A percentile compares a stretch with the other conserved stretches of the same genome.
These are phyloP conservation scores for Linepithema humile DNA, from an alignment of 1,140 invertebrate genomes.

Conservation along the genomic window DNA sequence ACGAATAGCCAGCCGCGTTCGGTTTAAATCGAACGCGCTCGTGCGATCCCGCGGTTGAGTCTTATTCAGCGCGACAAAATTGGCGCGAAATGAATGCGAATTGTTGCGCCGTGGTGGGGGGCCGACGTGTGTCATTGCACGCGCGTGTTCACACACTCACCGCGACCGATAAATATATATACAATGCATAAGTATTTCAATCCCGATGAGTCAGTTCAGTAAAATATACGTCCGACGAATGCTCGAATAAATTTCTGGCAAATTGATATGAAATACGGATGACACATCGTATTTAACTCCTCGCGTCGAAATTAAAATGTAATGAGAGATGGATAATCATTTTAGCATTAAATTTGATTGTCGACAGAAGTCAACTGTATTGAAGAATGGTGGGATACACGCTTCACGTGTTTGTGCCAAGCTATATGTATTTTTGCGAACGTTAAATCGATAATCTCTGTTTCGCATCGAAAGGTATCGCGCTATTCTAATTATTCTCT, in stretches of 20 bases:
- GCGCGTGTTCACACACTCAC: background rate
- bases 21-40: slow-evolving; percentile 35
- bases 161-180: background rate
- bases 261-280: slow-evolving; percentile 5
- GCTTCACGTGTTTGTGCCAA: background rate
- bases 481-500: slow-evolving; percentile 36
- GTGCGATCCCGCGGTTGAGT: slow-evolving; percentile 5
- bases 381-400: background rate
- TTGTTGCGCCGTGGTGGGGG: background rate
- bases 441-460: slow-evolving; percentile 28
- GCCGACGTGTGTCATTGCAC: background rate
- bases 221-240: background rate
- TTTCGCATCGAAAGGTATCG: slow-evolving; percentile 11
- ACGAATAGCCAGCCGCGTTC: slow-evolving; percentile 34
- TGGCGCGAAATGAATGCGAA: slow-evolving; percentile 31
- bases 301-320: background rate
- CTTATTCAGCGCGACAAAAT: slow-evolving; percentile 32
- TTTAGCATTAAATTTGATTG: slow-evolving; percentile 6
- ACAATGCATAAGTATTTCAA: slow-evolving; percentile 16
- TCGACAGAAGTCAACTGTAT: background rate
- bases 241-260: background rate
- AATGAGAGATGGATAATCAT: slow-evolving; percentile 29
- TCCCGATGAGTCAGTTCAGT: background rate
- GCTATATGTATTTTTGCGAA: slow-evolving; percentile 7
- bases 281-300: slow-evolving; percentile 13